phyloP scores from a whole-genome alignment of 2,113 vertebrate species.

The Narcine bancroftii region DNA sequence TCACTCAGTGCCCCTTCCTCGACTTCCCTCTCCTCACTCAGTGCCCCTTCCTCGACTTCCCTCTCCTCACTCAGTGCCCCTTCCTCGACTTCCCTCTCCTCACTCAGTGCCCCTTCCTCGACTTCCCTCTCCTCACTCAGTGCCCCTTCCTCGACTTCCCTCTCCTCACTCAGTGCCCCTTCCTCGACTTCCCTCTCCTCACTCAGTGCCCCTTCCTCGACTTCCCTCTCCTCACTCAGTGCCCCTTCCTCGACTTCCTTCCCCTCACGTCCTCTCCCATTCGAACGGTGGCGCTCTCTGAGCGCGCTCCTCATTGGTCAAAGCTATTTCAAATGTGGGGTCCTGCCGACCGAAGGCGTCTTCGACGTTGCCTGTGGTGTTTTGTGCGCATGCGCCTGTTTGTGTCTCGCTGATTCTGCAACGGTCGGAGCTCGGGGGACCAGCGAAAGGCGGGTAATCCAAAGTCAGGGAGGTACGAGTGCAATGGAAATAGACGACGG shows the following conservation, averaged over 20 bases:
- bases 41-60: slow-evolving; percentile 42
- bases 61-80: slow-evolving; percentile 36
- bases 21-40: slow-evolving; percentile 41
- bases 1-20: background rate
- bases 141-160: slow-evolving; percentile 39
- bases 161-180: slow-evolving; percentile 44
- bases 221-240: background rate
- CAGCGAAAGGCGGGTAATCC: background rate
- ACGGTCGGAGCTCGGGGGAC: too few species aligned
- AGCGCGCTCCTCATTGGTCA: slow-evolving; percentile 49
- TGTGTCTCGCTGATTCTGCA: background rate
- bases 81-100: slow-evolving; percentile 40
- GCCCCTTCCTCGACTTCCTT: background rate
- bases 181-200: slow-evolving; percentile 44
- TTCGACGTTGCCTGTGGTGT: background rate
- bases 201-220: slow-evolving; percentile 38
- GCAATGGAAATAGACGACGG: background rate
- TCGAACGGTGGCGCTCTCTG: slow-evolving; percentile 52
- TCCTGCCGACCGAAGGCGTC: background rate
- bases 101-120: background rate
- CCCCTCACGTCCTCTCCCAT: fast-evolving
- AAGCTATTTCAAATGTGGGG: slow-evolving; percentile 5
- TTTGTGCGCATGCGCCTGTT: too few species aligned
- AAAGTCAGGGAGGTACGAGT: background rate
- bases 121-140: slow-evolving; percentile 41